These are phyloP conservation scores for Antrozous pallidus DNA, from an alignment of 2,797 vertebrate species.

Conservation along the genomic window DNA sequence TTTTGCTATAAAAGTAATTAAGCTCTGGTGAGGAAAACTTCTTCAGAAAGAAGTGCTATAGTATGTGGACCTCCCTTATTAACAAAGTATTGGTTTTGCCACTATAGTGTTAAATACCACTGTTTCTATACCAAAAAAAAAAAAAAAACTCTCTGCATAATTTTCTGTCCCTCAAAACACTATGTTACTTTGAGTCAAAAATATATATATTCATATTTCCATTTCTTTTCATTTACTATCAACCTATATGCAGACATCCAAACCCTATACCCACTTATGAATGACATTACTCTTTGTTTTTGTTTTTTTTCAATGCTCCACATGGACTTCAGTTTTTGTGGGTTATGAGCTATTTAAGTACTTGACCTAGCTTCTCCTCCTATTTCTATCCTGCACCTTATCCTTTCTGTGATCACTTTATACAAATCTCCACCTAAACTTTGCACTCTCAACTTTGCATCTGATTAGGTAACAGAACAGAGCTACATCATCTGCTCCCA, in stretches of 20 bases:
- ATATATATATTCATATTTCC: background rate
- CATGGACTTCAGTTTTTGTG: background rate
- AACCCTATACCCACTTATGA: background rate
- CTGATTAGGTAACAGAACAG: background rate
- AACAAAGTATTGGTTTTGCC: background rate
- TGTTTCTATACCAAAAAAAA: background rate
- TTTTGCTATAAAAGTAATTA: background rate
- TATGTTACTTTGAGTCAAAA: background rate
- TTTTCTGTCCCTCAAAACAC: background rate
- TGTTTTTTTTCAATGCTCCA: background rate
- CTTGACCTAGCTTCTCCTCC: background rate
- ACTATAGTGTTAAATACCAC: background rate
- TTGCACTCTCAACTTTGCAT: background rate
- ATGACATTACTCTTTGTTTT: background rate
- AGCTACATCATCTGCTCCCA: accelerated
- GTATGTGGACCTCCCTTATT: background rate
- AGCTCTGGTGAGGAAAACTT: background rate
- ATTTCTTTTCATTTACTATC: background rate
- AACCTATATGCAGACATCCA: background rate
- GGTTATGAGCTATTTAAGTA: background rate
- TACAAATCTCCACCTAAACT: background rate
- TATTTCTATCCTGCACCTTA: background rate
- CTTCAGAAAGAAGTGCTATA: background rate
- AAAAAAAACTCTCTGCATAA: background rate
- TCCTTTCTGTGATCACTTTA: background rate